Evolutionary conservation across 2,113 vertebrate species (phyloP), one percentile per base, ranked within the genome.

Genomic region (Limnothrissa miodon): DNA sequence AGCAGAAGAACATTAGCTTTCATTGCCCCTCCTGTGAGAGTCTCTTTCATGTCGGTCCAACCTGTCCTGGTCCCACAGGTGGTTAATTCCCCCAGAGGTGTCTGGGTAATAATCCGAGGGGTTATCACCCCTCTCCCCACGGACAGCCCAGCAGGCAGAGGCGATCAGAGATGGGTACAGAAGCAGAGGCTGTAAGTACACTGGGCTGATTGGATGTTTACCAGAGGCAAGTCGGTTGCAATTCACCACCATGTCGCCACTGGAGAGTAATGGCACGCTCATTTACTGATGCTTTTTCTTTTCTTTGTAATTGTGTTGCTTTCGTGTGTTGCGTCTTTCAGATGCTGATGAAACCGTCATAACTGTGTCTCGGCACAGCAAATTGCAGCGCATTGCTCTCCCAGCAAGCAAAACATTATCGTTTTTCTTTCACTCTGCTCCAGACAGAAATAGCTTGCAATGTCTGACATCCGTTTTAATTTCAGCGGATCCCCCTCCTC

Each of bases 361-460:
- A 74, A 15, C 66, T 15, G 66, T 21, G n/a, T 1, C 29, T 0
- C 29, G 66, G 33, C 1, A 33, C 11, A 2, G 33, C 66, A 74
- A 74, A 74, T 74, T 74, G 66, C 10, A 4, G 10, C 29, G 33
- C 5, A 74, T 74, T 74, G 66, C 15, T 74, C 25, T 74, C 66
- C 29, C 17, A 33, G 66, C 33, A 62, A 62, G 66, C 33, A 62
- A 62, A 62, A 62, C 59, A 62, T 62, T 62, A 29, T 62, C 59
- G 59, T 62, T 62, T 62, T 62, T 62, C 59, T 62, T 29, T 29
- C 56, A 29, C 25, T 62, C n/a, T 29, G 7, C 59, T 29, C 25
- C 66, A 74, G 66, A 33, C 66, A 74, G 15, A 74, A 74, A 74
- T 62, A 74, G 66, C 33, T 33, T 36, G 66, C 66, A 74, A 36